Evolutionary conservation across 2,888 invertebrate genomes (phyloP).

Genomic region (Drosophila subquinaria): DNA sequence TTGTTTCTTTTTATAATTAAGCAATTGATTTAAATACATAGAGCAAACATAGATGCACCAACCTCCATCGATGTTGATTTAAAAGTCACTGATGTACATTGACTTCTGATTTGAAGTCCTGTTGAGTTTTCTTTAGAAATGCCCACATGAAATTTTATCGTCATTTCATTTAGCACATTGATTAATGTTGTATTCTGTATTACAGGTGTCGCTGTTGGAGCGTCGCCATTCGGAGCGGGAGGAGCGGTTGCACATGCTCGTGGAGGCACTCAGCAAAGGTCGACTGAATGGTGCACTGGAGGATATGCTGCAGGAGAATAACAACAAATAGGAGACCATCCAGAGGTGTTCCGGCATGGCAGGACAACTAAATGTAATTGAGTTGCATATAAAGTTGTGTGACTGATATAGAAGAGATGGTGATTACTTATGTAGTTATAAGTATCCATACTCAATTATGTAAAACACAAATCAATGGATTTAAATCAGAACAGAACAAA

Average conservation of each 20-base stretch:
- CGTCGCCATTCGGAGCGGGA: conserved; percentile 85
- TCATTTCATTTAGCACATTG: not conserved
- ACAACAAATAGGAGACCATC: conserved; percentile 80
- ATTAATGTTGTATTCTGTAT: not conserved
- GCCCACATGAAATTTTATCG: not conserved
- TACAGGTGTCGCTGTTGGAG: conserved; percentile 85
- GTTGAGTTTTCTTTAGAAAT: not conserved
- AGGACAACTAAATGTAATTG: not conserved
- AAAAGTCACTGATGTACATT: too few relatives aligned
- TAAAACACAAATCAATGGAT: not conserved
- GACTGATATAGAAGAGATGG: conserved; percentile 32
- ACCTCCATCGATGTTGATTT: too few relatives aligned
- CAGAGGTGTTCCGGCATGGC: not conserved
- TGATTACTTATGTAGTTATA: conserved; percentile 15
- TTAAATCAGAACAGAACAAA: conserved; percentile 26
- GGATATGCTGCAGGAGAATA: conserved; percentile 83
- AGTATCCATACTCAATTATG: conserved; percentile 14
- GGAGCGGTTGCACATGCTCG: conserved; percentile 85
- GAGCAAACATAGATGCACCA: too few relatives aligned
- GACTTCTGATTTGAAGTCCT: too few relatives aligned
- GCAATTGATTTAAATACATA: too few relatives aligned
- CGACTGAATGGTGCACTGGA: conserved; percentile 84
- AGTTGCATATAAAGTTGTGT: conserved; percentile 10
- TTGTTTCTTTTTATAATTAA: too few relatives aligned
- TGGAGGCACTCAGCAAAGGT: conserved; percentile 85